A percentile compares a stretch with the other conserved stretches of the same genome.
Conservation (phyloP, 2,113 vertebrate species). For the Danionella cerebrum region DNA sequence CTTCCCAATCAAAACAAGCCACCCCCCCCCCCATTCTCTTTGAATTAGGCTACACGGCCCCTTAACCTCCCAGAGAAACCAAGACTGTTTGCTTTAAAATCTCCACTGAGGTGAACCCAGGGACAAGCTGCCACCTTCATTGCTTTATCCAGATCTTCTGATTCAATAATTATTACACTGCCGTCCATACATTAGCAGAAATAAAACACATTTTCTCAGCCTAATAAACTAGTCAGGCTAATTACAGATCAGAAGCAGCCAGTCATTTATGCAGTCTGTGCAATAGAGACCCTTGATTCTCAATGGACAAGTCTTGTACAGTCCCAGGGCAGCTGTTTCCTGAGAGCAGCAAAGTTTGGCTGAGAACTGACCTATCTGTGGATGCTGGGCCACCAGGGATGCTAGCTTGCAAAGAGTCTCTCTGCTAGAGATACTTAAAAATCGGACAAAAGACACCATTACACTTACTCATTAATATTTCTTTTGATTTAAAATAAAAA, state of each 20-base stretch:
- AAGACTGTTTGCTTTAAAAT: conserved; percentile 40
- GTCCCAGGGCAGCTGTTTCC: conserved; percentile 15
- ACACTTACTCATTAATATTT: background rate
- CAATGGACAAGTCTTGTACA: conserved; percentile 13
- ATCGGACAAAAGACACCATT: background rate
- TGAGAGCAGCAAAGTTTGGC: conserved; percentile 5
- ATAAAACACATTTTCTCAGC: conserved; percentile 26
- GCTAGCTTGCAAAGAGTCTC: conserved; percentile 10
- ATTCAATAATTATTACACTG: background rate
- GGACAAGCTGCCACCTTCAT: conserved; percentile 31
- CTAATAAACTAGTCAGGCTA: conserved; percentile 20
- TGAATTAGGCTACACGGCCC: conserved; percentile 19
- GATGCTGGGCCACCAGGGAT: conserved; percentile 15
- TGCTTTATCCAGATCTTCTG: background rate
- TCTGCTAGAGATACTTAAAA: background rate
- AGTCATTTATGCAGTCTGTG: conserved; percentile 8
- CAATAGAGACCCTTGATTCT: conserved; percentile 29
- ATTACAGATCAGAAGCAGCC: background rate
- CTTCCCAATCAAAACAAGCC: conserved; percentile 32
- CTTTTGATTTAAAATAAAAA: too few species aligned
- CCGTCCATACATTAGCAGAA: background rate
- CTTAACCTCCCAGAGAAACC: conserved; percentile 14
- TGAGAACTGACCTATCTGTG: conserved; percentile 9
- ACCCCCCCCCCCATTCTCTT: conserved; percentile 2
- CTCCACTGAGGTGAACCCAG: conserved; percentile 37